Percentiles rank a stretch among this genome's conserved stretches.
phyloP scores from a whole-genome alignment of 2,888 invertebrate genomes.

The Autographa gamma region DNA sequence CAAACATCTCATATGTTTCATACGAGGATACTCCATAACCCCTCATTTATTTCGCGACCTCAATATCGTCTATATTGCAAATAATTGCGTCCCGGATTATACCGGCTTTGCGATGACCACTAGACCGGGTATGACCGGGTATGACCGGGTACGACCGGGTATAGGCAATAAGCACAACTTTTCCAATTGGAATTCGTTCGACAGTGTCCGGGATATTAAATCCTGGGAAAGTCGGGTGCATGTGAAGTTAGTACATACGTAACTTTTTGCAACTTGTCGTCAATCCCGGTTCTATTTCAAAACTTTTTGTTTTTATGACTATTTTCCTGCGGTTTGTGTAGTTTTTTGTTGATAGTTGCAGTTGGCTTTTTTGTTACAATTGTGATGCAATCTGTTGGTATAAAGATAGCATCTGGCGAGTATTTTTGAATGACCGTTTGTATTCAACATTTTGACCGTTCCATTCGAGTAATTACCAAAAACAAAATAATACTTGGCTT shows the following conservation, averaged over 20 bases:
- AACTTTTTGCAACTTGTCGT: slow-evolving; percentile 45
- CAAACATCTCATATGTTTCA: slow-evolving; percentile 24
- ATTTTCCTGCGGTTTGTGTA: slow-evolving; percentile 14
- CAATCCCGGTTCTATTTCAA: slow-evolving; percentile 30
- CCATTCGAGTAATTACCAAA: neutral
- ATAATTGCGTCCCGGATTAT: slow-evolving; percentile 21
- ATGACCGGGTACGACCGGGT: slow-evolving; percentile 18
- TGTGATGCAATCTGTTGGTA: neutral
- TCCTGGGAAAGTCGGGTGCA: slow-evolving; percentile 40
- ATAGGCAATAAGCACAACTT: slow-evolving; percentile 57
- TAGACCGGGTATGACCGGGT: slow-evolving; percentile 35
- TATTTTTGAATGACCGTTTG: slow-evolving; percentile 6
- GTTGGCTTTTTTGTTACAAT: neutral
- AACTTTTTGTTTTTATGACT: slow-evolving; percentile 22
- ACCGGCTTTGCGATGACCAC: slow-evolving; percentile 31
- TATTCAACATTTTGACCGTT: slow-evolving; percentile 4
- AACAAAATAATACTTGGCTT: neutral
- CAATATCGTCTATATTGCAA: slow-evolving; percentile 18
- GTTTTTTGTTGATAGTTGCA: neutral
- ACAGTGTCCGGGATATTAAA: slow-evolving; percentile 59
- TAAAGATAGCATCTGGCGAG: neutral
- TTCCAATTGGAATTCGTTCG: slow-evolving; percentile 67
- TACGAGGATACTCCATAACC: slow-evolving; percentile 1
- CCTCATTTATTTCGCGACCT: slow-evolving; percentile 24
- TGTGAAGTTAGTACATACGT: slow-evolving; percentile 39